Percentiles rank a stretch among this genome's conserved stretches.
phyloP scores from a whole-genome alignment of 2,113 vertebrate species.

The Sardina pilchardus region DNA sequence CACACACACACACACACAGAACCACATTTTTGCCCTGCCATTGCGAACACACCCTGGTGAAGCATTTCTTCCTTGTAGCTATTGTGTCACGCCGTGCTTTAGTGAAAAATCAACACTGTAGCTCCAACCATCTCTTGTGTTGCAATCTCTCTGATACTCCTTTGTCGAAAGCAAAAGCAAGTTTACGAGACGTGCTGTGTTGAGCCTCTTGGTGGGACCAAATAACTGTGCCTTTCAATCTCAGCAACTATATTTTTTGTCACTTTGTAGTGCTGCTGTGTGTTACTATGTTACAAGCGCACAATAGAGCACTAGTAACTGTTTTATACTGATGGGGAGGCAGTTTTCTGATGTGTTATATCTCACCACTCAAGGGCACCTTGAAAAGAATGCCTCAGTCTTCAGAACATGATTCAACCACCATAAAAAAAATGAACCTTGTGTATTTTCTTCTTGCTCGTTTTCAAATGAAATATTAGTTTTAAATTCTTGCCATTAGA shows the following conservation, averaged over 20 bases:
- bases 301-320: conserved; percentile 19
- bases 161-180: conserved; percentile 29
- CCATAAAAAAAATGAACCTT: neutral
- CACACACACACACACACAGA: neutral
- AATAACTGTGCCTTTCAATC: neutral
- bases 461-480: neutral
- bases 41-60: conserved; percentile 38
- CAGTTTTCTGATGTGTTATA: neutral
- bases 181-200: conserved; percentile 40
- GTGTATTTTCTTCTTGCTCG: neutral
- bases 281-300: neutral
- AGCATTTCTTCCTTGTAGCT: conserved; percentile 26
- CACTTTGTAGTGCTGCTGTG: neutral
- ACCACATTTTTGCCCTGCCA: conserved; percentile 1
- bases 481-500: neutral
- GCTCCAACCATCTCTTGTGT: neutral
- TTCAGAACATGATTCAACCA: conserved; percentile 4
- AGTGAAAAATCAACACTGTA: conserved; percentile 18
- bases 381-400: conserved; percentile 14
- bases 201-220: neutral
- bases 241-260: neutral
- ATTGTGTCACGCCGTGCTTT: conserved; percentile 21
- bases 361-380: conserved; percentile 32
- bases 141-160: neutral
- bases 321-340: neutral